phyloP scores from a whole-genome alignment of 1,140 invertebrate species.

The Antheraea mylitta region DNA sequence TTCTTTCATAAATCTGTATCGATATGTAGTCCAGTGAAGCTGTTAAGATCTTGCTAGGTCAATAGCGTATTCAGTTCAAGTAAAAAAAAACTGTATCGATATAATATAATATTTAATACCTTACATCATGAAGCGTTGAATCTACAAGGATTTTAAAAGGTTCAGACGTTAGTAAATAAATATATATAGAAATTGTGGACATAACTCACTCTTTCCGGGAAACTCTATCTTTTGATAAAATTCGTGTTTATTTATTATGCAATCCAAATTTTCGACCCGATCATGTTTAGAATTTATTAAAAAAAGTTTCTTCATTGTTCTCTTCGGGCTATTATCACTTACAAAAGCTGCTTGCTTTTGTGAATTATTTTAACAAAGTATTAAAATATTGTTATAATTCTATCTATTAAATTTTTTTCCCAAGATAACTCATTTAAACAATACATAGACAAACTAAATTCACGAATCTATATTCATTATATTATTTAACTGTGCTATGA shows the following conservation, averaged over 20 bases:
- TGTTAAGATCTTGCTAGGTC: no score
- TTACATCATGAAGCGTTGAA: neutral
- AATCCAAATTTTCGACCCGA: neutral
- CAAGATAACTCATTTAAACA: no score
- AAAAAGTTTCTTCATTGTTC: neutral
- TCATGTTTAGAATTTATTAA: conserved; percentile 7
- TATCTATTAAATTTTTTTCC: no score
- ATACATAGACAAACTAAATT: no score
- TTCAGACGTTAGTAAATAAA: neutral
- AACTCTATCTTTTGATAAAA: neutral
- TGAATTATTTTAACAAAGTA: neutral
- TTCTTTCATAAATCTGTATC: no score
- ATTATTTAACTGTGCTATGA: no score
- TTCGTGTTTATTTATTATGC: conserved; percentile 1
- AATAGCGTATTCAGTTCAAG: no score
- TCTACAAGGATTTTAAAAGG: neutral
- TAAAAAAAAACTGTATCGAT: no score
- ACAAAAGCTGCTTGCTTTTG: neutral
- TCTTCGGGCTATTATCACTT: neutral
- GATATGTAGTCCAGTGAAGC: no score
- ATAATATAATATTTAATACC: no score
- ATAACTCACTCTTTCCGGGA: neutral
- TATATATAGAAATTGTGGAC: neutral
- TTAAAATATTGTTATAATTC: no score
- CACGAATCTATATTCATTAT: no score